phyloP scores from a whole-genome alignment of 2,888 invertebrate genomes.

The Phytoseiulus persimilis region DNA sequence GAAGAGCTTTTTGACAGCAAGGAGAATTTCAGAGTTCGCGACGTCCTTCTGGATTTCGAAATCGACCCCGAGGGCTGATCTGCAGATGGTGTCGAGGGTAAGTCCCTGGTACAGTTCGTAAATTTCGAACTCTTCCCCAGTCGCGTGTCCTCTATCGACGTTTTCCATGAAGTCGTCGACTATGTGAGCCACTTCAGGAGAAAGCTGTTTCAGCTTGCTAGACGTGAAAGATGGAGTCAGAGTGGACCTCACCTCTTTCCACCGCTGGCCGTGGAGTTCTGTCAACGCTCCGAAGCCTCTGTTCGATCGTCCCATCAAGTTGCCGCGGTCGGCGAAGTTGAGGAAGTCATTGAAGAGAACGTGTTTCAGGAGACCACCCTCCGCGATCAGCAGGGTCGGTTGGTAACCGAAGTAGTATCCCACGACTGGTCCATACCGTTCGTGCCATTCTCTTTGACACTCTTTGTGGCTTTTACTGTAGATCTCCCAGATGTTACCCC shows the following conservation, averaged over 20 bases:
- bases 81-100: constrained; percentile 30
- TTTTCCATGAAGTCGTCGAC: constrained; percentile 31
- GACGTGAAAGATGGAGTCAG: constrained; percentile 13
- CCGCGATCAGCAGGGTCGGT: constrained; percentile 13
- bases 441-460: constrained; percentile 7
- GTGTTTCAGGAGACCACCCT: not conserved
- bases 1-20: not conserved
- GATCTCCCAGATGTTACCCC: not conserved
- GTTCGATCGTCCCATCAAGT: too few species aligned
- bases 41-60: constrained; percentile 13
- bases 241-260: constrained; percentile 32
- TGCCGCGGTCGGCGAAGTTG: not conserved
- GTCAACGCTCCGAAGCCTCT: not conserved
- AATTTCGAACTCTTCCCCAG: not conserved
- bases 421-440: not conserved
- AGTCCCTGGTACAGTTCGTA: constrained; percentile 26
- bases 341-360: constrained; percentile 16
- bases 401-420: constrained; percentile 24
- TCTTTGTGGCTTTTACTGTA: not conserved
- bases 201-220: constrained; percentile 34
- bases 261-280: constrained; percentile 10
- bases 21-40: not conserved
- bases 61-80: constrained; percentile 10
- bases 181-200: not conserved
- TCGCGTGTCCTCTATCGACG: not conserved